Base-by-base conservation (phyloP, 2,113 vertebrate species). In the Crypturellus undulatus region DNA sequence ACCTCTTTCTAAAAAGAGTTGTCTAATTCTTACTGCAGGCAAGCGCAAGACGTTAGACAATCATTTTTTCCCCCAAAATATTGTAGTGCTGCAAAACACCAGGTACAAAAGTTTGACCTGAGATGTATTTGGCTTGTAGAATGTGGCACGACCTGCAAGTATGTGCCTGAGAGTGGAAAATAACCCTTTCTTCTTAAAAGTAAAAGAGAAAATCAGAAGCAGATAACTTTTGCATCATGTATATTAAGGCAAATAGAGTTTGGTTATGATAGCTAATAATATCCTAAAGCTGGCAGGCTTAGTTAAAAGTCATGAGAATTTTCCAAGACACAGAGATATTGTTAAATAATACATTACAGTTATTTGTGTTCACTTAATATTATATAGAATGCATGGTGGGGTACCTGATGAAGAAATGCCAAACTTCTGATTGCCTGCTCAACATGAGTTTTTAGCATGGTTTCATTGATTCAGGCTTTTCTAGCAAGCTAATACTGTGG, bases 161-260 rank as follows among this genome's bases (percentile, higher is more conserved):
- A 14, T 2, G 0, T 70, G 2, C 5, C 9, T 75, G 12, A 32
- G 16, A 45, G 18, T 69, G 11, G 62, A 87, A 88, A 59, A 24
- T 76, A 20, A 10, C 20, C 21, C 8, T 70, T 93, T 70, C 8
- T 52, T 1, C 4, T 36, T 36, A 47, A 75, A 79, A 90, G 64
- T 22, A 34, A 22, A 72, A 32, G 21, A 49, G 47, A 1, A 6
- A 82, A 25, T 49, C 49, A 59, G 43, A 42, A 0, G 1, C 12
- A 58, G 11, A 36, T 36, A 13, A 10, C 7, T n/a, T 15, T 14
- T 60, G 45, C 14, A 3, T 32, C n/a, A 51, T 0, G 1, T 20
- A 25, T 14, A 4, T 1, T 34, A n/a, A 11, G 28, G 25, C 7
- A 75, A 32, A 59, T 51, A 62, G 36, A 65, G 40, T 28, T 21